phyloP scores from a whole-genome alignment of 2,888 invertebrate genomes.

The Aradus depressus region DNA sequence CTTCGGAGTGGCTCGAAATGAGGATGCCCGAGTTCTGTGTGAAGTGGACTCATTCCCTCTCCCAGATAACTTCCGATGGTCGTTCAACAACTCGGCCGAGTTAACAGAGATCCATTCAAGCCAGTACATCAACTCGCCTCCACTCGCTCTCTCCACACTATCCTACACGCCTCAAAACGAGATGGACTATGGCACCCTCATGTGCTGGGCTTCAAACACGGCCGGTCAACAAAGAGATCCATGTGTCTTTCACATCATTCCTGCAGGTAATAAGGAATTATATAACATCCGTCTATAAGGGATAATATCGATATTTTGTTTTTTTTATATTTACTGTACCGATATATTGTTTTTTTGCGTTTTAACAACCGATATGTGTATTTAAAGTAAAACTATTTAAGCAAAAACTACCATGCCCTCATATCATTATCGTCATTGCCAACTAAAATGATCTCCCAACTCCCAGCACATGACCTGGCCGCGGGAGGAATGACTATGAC shows the following conservation, averaged over 20 bases:
- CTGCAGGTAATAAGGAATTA: conserved; percentile 44
- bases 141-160: conserved; percentile 51
- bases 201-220: conserved; percentile 61
- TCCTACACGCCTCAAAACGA: conserved; percentile 65
- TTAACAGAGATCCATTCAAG: conserved; percentile 60
- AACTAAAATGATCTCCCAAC: no score
- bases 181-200: conserved; percentile 61
- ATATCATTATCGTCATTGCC: no score
- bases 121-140: conserved; percentile 34
- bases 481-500: no score
- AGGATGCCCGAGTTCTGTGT: conserved; percentile 66
- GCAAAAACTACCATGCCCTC: no score
- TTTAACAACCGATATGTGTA: no score
- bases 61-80: conserved; percentile 75
- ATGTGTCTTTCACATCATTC: conserved; percentile 62
- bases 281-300: no score
- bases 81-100: conserved; percentile 79
- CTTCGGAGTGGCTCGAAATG: conserved; percentile 73
- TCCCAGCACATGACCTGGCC: no score
- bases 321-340: no score
- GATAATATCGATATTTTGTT: no score
- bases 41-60: conserved; percentile 76
- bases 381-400: no score
- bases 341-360: no score
- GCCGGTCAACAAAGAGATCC: conserved; percentile 62